Base-by-base conservation (phyloP, 2,797 vertebrate species). In the Silurus aristotelis region DNA sequence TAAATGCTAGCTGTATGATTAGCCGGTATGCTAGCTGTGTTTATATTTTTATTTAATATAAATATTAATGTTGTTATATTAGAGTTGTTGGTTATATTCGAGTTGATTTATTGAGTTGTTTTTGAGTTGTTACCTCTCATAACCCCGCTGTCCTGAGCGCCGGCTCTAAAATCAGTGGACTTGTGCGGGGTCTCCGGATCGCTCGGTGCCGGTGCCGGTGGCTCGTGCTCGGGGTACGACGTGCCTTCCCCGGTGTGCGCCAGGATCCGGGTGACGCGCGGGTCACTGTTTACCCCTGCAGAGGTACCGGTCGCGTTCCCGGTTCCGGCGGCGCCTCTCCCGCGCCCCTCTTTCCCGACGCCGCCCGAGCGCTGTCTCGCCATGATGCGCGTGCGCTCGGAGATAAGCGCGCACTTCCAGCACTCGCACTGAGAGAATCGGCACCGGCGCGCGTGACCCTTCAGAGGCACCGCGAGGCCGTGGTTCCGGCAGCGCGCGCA, bases 401-500 rank as follows among this genome's bases (percentile, higher is more conserved):
- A 83, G 58, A 92, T 89, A 1, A 92, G 89, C 12, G 86, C 68
- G 61, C 92, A 93, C 68, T 93, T 92, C 89, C 90, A 91, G 83
- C 92, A 93, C 9, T 12, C 10, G 63, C 92, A 93, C 43, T 5
- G 25, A 2, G 80, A 31, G 58, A 91, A 93, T 17, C 55, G 87
- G 25, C 92, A 92, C n/a, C 71, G 80, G 0, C 89, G 87, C n/a
- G 76, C 63, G 88, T 95, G 95, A 0, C 94, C 94, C 72, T 92
- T 94, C 70, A 89, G 89, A 14, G 66, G 89, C 48, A 92, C 88
- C 1, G 90, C 3, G 70, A 93, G 58, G 0, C 94, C 94, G 2
- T 95, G 95, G 46, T 94, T 88, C 0, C 94, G 76, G 89, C 95
- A 95, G 1, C 94, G 88, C 8, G 84, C 85, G 73, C 95, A 95